Conservation (phyloP, 2,888 invertebrate species). For the Leptothorax acervorum region DNA sequence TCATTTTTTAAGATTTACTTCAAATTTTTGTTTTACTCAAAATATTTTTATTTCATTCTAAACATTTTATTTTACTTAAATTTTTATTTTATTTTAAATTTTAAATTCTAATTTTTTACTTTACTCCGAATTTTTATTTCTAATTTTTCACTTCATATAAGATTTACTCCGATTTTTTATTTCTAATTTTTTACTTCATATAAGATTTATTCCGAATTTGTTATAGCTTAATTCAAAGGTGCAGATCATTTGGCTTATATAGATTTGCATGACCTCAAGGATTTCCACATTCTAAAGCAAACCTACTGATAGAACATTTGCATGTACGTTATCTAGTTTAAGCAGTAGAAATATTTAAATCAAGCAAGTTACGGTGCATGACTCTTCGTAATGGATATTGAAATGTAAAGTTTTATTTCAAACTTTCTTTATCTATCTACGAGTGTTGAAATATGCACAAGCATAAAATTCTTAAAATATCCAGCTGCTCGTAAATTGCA, state of each 20-base stretch:
- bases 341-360: constrained; percentile 4
- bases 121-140: not conserved
- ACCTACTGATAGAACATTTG: constrained; percentile 73
- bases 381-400: not conserved
- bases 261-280: constrained; percentile 68
- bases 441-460: not conserved
- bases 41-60: not conserved
- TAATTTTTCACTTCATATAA: too few species aligned
- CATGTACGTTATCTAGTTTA: constrained; percentile 66
- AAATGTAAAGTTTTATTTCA: not conserved
- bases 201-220: constrained; percentile 22
- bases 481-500: constrained; percentile 1
- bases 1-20: not conserved
- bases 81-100: not conserved
- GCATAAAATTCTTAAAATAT: constrained; percentile 26
- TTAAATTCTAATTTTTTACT: not conserved
- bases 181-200: not conserved
- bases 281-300: constrained; percentile 77
- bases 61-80: not conserved
- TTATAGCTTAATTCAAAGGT: not conserved
- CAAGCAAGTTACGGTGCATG: constrained; percentile 31
- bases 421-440: not conserved
- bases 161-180: not conserved
- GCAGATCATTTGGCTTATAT: not conserved
- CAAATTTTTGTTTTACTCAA: not conserved